These are phyloP conservation scores for Tipula lateralis DNA, from an alignment of 2,888 invertebrate species.

Conservation along the genomic window DNA sequence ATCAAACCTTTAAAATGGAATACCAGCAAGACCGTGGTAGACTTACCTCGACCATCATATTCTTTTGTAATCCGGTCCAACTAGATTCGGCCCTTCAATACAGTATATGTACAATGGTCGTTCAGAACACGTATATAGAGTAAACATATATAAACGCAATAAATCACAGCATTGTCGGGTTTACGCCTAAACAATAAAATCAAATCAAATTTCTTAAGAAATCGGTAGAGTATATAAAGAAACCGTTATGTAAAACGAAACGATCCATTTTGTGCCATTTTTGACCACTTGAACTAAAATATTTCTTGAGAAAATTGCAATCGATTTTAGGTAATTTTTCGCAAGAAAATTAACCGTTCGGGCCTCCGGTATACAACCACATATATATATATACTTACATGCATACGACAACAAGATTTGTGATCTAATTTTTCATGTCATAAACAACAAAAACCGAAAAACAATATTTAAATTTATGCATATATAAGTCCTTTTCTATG, in stretches of 20 bases:
- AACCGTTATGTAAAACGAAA: slow-evolving; percentile 11
- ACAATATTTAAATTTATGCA: slow-evolving; percentile 20
- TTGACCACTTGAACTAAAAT: slow-evolving; percentile 19
- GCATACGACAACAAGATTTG: not conserved
- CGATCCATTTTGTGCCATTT: not conserved
- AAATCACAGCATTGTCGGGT: not conserved
- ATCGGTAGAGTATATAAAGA: not conserved
- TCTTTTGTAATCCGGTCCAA: too few species aligned
- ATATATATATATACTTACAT: too few species aligned
- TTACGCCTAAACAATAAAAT: not conserved
- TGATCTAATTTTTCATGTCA: slow-evolving; percentile 24
- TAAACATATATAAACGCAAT: not conserved
- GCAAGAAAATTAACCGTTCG: not conserved
- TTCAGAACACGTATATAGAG: too few species aligned
- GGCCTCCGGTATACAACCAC: not conserved
- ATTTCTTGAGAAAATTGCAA: slow-evolving; percentile 1
- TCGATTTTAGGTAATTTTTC: slow-evolving; percentile 19
- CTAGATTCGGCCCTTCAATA: too few species aligned
- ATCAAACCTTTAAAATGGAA: too few species aligned
- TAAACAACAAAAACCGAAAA: slow-evolving; percentile 24
- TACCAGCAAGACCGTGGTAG: too few species aligned
- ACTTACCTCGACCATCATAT: too few species aligned
- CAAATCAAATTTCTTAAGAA: not conserved
- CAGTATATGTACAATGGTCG: too few species aligned
- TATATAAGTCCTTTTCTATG: not conserved